A percentile compares a stretch with the other conserved stretches of the same genome.
phyloP scores from a whole-genome alignment of 2,888 invertebrate genomes.

The Amphipoea oculea region DNA sequence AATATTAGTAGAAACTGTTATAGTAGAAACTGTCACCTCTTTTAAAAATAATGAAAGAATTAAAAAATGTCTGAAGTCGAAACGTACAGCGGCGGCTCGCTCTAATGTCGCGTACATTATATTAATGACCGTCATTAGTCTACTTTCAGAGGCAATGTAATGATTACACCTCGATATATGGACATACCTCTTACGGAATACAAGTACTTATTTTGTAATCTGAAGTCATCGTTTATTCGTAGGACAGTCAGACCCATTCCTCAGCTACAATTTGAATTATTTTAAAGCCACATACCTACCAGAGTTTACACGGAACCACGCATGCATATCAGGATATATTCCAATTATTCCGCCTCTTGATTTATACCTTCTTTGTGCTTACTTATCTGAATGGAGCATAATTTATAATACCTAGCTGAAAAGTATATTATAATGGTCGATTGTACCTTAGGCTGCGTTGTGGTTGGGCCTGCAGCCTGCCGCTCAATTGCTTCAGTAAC shows the following conservation, averaged over 20 bases:
- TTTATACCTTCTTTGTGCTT: constrained; percentile 65
- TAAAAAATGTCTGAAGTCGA: constrained; percentile 25
- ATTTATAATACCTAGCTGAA: constrained; percentile 58
- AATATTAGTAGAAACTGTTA: background rate
- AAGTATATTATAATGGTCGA: constrained; percentile 62
- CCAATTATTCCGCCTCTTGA: constrained; percentile 60
- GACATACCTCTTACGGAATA: constrained; percentile 47
- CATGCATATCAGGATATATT: constrained; percentile 50
- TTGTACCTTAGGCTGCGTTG: constrained; percentile 67
- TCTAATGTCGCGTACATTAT: constrained; percentile 65
- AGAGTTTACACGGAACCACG: constrained; percentile 40
- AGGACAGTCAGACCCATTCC: constrained; percentile 8
- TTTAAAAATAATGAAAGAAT: constrained; percentile 9
- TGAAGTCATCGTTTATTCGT: constrained; percentile 37
- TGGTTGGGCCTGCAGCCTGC: constrained; percentile 66
- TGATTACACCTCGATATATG: constrained; percentile 58
- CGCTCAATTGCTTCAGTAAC: constrained; percentile 67
- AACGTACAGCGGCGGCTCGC: constrained; percentile 37
- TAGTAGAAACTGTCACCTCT: background rate
- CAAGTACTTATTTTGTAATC: constrained; percentile 53
- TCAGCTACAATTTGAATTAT: constrained; percentile 29
- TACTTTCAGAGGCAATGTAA: constrained; percentile 57
- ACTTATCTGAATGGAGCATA: constrained; percentile 61
- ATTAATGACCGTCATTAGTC: constrained; percentile 67
- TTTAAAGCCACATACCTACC: constrained; percentile 38